Conservation (phyloP, 2,797 vertebrate genomes). For the Halcyon leucocephala region DNA sequence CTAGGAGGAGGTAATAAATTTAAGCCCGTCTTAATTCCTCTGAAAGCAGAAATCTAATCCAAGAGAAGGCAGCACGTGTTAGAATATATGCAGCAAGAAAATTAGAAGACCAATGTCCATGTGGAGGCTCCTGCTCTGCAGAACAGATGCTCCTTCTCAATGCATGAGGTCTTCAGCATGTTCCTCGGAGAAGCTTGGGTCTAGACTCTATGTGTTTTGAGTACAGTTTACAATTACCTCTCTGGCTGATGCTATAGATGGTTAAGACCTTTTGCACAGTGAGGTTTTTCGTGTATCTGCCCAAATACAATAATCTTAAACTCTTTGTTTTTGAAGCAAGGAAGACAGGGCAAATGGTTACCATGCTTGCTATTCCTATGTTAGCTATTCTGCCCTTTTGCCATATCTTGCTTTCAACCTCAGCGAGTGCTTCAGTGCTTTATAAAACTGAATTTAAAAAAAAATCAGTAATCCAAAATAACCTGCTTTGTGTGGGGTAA, state of each 20-base stretch:
- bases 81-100: not conserved
- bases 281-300: not conserved
- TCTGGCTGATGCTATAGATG: not conserved
- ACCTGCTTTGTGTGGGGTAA: not conserved
- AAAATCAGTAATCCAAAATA: not conserved
- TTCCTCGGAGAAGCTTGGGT: not conserved
- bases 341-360: not conserved
- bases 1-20: not conserved
- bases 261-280: not conserved
- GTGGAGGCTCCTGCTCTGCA: not conserved
- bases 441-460: not conserved
- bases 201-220: not conserved
- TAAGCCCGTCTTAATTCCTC: not conserved
- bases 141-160: not conserved
- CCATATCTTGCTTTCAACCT: accelerated
- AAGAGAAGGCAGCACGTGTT: not conserved
- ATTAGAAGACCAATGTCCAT: not conserved
- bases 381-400: not conserved
- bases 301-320: not conserved
- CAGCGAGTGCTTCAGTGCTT: not conserved
- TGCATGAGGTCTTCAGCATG: accelerated
- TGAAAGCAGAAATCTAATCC: not conserved
- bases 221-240: not conserved
- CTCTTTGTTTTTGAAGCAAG: not conserved
- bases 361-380: accelerated